Evolutionary conservation across 1,140 invertebrate genomes (phyloP).

Genomic region (Nephila pilipes): DNA sequence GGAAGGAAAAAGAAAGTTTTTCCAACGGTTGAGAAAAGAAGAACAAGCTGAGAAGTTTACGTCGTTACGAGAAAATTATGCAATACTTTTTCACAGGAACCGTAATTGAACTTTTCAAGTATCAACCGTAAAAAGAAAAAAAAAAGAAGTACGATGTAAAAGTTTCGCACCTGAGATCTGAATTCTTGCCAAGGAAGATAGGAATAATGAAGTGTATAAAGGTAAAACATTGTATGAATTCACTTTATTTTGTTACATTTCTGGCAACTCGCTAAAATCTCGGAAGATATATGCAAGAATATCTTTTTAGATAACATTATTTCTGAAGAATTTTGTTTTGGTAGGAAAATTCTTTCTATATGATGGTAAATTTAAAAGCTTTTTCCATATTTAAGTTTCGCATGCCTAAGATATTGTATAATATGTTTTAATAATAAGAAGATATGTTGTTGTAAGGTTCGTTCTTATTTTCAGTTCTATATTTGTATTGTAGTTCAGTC

Average conservation of each 20-base stretch:
- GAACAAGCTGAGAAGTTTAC: constrained; percentile 1
- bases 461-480: no score
- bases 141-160: not conserved
- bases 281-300: not conserved
- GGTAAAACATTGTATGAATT: constrained; percentile 21
- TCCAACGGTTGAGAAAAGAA: constrained; percentile 14
- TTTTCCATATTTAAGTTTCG: no score
- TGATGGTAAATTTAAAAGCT: no score
- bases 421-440: no score
- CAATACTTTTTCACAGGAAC: not conserved
- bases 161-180: constrained; percentile 48
- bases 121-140: not conserved
- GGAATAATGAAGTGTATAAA: constrained; percentile 22
- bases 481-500: no score
- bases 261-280: not conserved
- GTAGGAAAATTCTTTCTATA: no score
- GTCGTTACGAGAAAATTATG: constrained; percentile 66
- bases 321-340: not conserved
- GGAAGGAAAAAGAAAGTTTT: constrained; percentile 29
- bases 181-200: constrained; percentile 47
- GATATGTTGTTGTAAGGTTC: no score
- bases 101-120: constrained; percentile 47
- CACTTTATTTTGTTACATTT: constrained; percentile 13
- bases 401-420: no score
- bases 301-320: constrained; percentile 9